These are phyloP conservation scores for Taenaris catops DNA, from an alignment of 2,888 invertebrate genomes.

Conservation along the genomic window DNA sequence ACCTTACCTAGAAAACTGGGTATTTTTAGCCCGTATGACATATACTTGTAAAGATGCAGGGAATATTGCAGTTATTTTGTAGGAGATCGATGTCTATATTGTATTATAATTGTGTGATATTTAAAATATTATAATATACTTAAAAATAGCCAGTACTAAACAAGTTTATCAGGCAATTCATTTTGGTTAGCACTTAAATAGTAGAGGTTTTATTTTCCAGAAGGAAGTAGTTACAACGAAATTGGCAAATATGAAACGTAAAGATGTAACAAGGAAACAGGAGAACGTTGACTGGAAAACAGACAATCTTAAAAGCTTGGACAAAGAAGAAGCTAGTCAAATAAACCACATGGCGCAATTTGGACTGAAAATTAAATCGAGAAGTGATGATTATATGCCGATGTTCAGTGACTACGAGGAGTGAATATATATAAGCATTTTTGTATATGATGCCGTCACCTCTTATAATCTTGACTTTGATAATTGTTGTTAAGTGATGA, in stretches of 20 bases:
- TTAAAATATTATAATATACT: not conserved
- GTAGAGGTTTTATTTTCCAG: constrained; percentile 40
- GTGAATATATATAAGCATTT: constrained; percentile 21
- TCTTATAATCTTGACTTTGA: too few species aligned
- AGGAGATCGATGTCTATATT: too few species aligned
- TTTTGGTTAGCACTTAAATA: too few species aligned
- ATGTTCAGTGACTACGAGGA: constrained; percentile 61
- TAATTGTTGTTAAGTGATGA: not conserved
- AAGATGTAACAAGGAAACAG: constrained; percentile 39
- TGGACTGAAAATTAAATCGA: constrained; percentile 54
- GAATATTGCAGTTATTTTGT: too few species aligned
- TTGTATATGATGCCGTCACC: not conserved
- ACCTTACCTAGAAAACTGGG: too few species aligned
- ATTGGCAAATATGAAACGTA: constrained; percentile 41
- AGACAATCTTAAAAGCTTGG: constrained; percentile 38
- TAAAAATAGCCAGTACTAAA: not conserved
- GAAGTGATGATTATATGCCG: constrained; percentile 61
- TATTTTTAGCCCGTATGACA: too few species aligned
- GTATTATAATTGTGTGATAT: too few species aligned
- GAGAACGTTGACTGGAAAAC: constrained; percentile 48
- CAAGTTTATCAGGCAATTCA: too few species aligned
- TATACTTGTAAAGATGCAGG: too few species aligned
- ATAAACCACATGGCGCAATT: constrained; percentile 52
- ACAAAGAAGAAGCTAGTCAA: constrained; percentile 45
- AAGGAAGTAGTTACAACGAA: constrained; percentile 53